Percentiles rank a stretch among this genome's conserved stretches.
Evolutionary conservation across 2,888 invertebrate species (phyloP).

Genomic region (Lasioglossum calceatum): DNA sequence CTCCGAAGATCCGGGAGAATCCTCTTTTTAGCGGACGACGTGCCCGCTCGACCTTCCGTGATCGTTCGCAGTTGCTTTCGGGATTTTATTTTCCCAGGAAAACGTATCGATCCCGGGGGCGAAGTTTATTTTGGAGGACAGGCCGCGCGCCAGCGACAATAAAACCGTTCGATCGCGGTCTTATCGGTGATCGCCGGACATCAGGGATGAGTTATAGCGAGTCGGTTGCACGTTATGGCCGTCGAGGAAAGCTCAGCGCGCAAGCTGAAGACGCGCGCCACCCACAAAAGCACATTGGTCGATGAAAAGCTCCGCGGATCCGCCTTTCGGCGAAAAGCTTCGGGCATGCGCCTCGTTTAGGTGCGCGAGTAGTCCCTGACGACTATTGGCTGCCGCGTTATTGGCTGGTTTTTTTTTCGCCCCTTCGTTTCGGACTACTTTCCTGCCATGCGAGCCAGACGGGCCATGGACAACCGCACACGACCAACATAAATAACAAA

Average conservation of each 20-base stretch:
- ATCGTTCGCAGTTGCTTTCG: slow-evolving; percentile 12
- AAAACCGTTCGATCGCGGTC: slow-evolving; percentile 64
- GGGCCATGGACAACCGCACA: slow-evolving; percentile 35
- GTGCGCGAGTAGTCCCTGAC: not conserved
- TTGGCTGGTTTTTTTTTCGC: slow-evolving; percentile 13
- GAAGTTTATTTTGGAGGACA: slow-evolving; percentile 59
- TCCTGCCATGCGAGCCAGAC: slow-evolving; percentile 17
- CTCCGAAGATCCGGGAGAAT: not conserved
- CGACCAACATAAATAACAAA: slow-evolving; percentile 57
- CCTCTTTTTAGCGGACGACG: not conserved
- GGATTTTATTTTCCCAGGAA: slow-evolving; percentile 17
- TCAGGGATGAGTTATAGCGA: slow-evolving; percentile 65
- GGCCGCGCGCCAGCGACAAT: slow-evolving; percentile 61
- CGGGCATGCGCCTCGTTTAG: slow-evolving; percentile 65
- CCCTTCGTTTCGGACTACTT: slow-evolving; percentile 21
- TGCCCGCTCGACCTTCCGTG: slow-evolving; percentile 27
- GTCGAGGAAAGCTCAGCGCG: slow-evolving; percentile 63
- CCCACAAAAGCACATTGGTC: slow-evolving; percentile 73
- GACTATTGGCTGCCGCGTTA: slow-evolving; percentile 23
- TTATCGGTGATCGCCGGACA: slow-evolving; percentile 66
- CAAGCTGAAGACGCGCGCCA: slow-evolving; percentile 61
- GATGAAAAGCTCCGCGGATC: slow-evolving; percentile 64
- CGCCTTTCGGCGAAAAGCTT: slow-evolving; percentile 71
- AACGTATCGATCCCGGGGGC: slow-evolving; percentile 51
- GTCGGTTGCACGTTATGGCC: slow-evolving; percentile 58